A percentile compares a stretch with the other conserved stretches of the same genome.
These are phyloP conservation scores for Athalia cordata DNA, from an alignment of 2,888 invertebrate genomes.

Conservation along the genomic window DNA sequence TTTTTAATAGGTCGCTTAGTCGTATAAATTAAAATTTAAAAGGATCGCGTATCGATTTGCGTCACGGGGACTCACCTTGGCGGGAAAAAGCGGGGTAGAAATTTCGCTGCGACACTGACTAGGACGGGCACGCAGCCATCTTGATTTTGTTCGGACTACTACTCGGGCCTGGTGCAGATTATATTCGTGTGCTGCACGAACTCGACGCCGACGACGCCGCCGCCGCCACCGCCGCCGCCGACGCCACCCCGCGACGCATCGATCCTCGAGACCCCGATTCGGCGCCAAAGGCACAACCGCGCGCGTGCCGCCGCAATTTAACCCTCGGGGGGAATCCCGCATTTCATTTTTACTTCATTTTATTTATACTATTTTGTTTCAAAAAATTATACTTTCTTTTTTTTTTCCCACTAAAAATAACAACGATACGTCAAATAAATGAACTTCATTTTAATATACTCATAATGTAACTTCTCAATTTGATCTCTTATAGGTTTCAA, in stretches of 20 bases:
- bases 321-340: neutral
- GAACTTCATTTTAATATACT: too few relatives aligned
- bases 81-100: conserved; percentile 21
- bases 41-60: too few relatives aligned
- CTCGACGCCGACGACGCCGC: conserved; percentile 21
- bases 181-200: neutral
- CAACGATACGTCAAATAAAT: too few relatives aligned
- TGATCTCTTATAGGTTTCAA: too few relatives aligned
- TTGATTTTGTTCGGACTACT: conserved; percentile 33
- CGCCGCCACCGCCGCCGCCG: conserved; percentile 23
- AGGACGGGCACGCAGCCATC: conserved; percentile 42
- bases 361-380: too few relatives aligned
- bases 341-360: too few relatives aligned
- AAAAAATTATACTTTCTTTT: too few relatives aligned
- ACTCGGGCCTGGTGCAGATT: neutral
- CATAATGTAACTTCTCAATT: too few relatives aligned
- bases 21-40: too few relatives aligned
- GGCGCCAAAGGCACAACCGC: neutral
- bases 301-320: neutral
- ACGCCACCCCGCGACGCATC: conserved; percentile 33
- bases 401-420: too few relatives aligned
- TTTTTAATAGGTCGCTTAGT: too few relatives aligned
- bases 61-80: conserved; percentile 24
- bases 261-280: conserved; percentile 21
- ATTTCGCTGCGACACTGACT: conserved; percentile 37